Base-by-base conservation (phyloP, 2,888 invertebrate species). In the Camptogramma bilineatum region DNA sequence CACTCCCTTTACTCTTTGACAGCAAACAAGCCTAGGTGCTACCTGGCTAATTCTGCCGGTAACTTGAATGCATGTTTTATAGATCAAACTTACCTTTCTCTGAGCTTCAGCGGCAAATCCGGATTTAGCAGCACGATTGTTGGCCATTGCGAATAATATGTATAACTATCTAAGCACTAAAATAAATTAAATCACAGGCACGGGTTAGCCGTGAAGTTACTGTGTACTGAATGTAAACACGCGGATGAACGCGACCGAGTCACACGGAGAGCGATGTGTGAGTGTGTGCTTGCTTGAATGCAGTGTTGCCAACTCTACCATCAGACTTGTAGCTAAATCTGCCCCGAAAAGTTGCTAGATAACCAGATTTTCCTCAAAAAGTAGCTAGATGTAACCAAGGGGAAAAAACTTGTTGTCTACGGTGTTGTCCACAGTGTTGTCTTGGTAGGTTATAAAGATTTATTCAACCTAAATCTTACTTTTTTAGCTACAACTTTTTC, bases 21-120 rank as follows among this genome's bases (percentile, higher is more conserved):
- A 31, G 17, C 21, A 54, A 52, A 24, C 48, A 28, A 9, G 46
- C 48, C 39, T 31, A 42, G 31, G 31, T 34, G 13, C 2, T 18
- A 13, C 16, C 51, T 53, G 34, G 10, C 24, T 31, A 21, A 42
- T 34, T 34, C 52, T 61, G 50, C 66, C 62, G 64, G 62, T 59
- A 50, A 56, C 54, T 57, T 56, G 24, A 55, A 57, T 62, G 52
- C 59, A 59, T 28, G 50, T 17, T 51, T 16, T 44, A 55, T 66
- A 75, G 68, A 69, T 66, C 68, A 42, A 72, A 75, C 95, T 95
- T 91, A 98, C 98, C 96, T 98, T 98, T 86, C 97, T 95, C 92
- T 98, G 98, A 58, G 98, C 98, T 90, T 98, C 98, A 64, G 98
- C 98, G 78, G 98, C 98, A 94, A 98, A 97, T 95, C 98, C 98